A percentile compares a stretch with the other conserved stretches of the same genome.
phyloP scores from a whole-genome alignment of 2,888 invertebrate species.

The Eupithecia inturbata region DNA sequence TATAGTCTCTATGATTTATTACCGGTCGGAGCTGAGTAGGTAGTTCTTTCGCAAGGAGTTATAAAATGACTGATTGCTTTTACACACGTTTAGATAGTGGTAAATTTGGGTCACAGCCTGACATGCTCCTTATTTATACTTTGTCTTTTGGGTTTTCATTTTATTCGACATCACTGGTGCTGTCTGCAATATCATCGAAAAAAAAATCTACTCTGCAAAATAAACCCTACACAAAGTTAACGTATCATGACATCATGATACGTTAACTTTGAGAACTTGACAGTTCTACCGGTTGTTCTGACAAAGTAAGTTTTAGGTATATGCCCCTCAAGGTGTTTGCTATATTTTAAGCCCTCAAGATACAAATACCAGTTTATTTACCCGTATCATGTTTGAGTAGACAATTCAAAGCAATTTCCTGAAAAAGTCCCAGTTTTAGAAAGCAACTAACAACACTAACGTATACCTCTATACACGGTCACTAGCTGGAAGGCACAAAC shows the following conservation, averaged over 20 bases:
- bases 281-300: background rate
- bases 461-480: background rate
- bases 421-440: constrained; percentile 7
- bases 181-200: too few relatives aligned
- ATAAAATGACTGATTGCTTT: constrained; percentile 4
- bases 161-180: too few relatives aligned
- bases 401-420: background rate
- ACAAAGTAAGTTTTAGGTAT: background rate
- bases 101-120: background rate
- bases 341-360: background rate
- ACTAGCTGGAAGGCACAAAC: constrained; percentile 24
- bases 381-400: background rate
- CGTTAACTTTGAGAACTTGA: too few relatives aligned
- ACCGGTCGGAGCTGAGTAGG: background rate
- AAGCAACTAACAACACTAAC: background rate
- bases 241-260: too few relatives aligned
- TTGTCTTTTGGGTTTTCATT: background rate
- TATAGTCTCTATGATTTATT: constrained; percentile 32
- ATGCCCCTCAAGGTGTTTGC: background rate
- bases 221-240: background rate
- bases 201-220: background rate
- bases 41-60: constrained; percentile 13
- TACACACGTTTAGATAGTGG: background rate
- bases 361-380: background rate
- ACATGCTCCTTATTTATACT: background rate